These are phyloP conservation scores for Herminia tarsipennalis DNA, from an alignment of 2,888 invertebrate genomes.

Conservation along the genomic window DNA sequence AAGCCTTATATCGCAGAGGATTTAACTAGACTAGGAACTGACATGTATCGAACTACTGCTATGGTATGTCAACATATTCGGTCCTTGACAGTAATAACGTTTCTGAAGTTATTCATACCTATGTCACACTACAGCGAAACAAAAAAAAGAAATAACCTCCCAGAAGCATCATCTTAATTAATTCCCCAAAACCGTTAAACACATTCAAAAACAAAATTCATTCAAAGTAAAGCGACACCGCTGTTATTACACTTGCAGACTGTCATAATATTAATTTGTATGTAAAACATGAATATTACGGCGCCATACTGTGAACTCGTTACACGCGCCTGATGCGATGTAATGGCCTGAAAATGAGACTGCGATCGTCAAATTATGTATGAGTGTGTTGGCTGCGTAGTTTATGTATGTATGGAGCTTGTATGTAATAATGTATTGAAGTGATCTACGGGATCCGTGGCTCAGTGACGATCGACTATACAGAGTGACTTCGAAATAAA, in stretches of 20 bases:
- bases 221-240: constrained; percentile 21
- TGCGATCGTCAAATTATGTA: constrained; percentile 38
- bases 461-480: too few species aligned
- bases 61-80: too few species aligned
- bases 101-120: too few species aligned
- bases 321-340: constrained; percentile 40
- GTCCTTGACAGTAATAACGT: too few species aligned
- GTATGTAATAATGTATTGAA: not conserved
- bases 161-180: not conserved
- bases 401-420: not conserved
- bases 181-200: constrained; percentile 4
- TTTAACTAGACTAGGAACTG: too few species aligned
- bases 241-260: constrained; percentile 39
- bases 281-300: constrained; percentile 46
- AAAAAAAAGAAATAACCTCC: not conserved
- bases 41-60: too few species aligned
- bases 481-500: too few species aligned
- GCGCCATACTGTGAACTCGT: constrained; percentile 48
- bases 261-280: constrained; percentile 48
- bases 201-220: constrained; percentile 27
- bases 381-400: constrained; percentile 16
- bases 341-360: constrained; percentile 63
- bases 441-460: too few species aligned
- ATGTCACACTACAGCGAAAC: too few species aligned
- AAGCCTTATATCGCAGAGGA: too few species aligned